Conservation (phyloP, 2,888 invertebrate genomes). For the Drosophila nr. perissopoda region DNA sequence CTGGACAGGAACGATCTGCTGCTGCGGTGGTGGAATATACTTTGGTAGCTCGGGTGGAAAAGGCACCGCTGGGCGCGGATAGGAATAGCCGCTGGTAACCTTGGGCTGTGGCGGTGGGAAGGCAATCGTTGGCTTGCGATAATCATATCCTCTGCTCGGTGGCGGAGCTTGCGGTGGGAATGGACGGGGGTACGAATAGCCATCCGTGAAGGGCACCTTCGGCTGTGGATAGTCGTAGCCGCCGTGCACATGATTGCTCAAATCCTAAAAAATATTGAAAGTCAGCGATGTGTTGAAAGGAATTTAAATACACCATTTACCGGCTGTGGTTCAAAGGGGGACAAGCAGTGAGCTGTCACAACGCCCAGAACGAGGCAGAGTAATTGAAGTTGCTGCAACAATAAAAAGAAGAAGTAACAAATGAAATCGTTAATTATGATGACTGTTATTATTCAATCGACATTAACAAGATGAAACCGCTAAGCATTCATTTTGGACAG, state of each 20-base stretch:
- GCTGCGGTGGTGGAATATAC: conserved; percentile 49
- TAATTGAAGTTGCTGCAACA: conserved; percentile 64
- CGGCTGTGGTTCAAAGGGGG: conserved; percentile 38
- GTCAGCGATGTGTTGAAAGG: not conserved
- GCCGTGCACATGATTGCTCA: conserved; percentile 32
- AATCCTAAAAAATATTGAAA: conserved; percentile 21
- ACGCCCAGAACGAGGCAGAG: conserved; percentile 62
- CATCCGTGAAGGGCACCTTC: conserved; percentile 61
- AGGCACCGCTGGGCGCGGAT: conserved; percentile 66
- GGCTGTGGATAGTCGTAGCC: conserved; percentile 75
- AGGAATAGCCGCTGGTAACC: conserved; percentile 63
- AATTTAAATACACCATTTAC: conserved; percentile 1
- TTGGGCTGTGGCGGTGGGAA: conserved; percentile 53
- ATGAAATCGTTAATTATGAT: conserved; percentile 12
- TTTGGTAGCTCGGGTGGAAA: conserved; percentile 54
- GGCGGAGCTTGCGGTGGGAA: conserved; percentile 58
- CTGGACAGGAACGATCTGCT: conserved; percentile 47
- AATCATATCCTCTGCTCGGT: conserved; percentile 53
- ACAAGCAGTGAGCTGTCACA: conserved; percentile 51
- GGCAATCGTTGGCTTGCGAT: conserved; percentile 52
- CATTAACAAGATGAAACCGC: conserved; percentile 29
- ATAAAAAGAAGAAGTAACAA: conserved; percentile 9
- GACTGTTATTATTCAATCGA: conserved; percentile 8
- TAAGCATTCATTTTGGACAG: conserved; percentile 34
- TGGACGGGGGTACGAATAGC: conserved; percentile 76